A percentile compares a stretch with the other conserved stretches of the same genome.
Evolutionary conservation across 1,140 invertebrate species (phyloP).

Genomic region (Micrasema longulum): DNA sequence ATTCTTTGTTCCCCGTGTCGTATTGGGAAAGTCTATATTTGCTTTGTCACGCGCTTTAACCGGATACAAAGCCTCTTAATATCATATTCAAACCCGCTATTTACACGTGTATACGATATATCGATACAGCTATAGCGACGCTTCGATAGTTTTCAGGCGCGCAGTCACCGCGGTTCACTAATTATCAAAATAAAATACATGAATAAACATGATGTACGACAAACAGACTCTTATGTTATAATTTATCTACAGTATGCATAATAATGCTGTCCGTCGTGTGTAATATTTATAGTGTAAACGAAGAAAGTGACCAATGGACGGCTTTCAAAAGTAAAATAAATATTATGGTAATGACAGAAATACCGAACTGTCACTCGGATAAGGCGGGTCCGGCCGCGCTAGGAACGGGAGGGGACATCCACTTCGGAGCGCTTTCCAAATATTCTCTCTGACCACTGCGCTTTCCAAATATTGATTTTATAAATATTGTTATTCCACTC

Average conservation of each 20-base stretch:
- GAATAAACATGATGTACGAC: constrained; percentile 9
- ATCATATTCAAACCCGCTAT: background rate
- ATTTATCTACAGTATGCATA: no score
- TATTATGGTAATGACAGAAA: constrained; percentile 37
- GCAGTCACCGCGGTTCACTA: constrained; percentile 7
- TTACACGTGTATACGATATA: background rate
- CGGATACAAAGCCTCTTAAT: constrained; percentile 1
- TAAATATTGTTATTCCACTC: constrained; percentile 3
- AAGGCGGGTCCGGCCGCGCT: background rate
- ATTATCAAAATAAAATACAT: constrained; percentile 12
- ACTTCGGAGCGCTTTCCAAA: constrained; percentile 11
- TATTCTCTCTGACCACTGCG: constrained; percentile 6
- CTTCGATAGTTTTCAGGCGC: background rate
- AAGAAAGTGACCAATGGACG: constrained; percentile 21
- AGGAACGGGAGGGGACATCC: background rate
- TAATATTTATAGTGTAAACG: background rate
- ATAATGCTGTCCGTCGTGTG: no score
- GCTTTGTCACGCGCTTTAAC: constrained; percentile 14
- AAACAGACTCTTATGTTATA: no score
- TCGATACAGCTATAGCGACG: background rate
- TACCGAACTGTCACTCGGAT: constrained; percentile 11
- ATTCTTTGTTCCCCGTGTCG: constrained; percentile 14
- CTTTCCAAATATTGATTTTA: constrained; percentile 22
- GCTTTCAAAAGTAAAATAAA: constrained; percentile 29
- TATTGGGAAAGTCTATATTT: constrained; percentile 17